Percentiles rank a stretch among this genome's conserved stretches.
phyloP scores from a whole-genome alignment of 2,113 vertebrate species.

The Stomatorhinus ivindoensis region DNA sequence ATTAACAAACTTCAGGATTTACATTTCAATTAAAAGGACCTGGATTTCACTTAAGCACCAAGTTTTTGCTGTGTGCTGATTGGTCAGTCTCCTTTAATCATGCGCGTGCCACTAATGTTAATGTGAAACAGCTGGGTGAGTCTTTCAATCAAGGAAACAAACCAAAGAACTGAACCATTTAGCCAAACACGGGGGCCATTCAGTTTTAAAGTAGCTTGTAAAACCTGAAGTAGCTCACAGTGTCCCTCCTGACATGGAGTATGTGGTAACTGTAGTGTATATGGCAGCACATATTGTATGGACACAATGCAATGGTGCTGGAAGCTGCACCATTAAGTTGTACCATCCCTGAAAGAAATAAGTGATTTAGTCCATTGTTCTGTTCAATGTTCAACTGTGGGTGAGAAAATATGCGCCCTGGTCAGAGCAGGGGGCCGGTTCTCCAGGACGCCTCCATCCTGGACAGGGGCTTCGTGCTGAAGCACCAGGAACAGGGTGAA shows the following conservation, averaged over 20 bases:
- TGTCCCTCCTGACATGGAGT: background rate
- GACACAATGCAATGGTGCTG: background rate
- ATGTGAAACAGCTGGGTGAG: background rate
- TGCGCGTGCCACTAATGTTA: background rate
- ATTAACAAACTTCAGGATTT: too few species aligned
- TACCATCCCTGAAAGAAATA: background rate
- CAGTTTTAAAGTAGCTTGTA: background rate
- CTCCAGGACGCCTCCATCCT: background rate
- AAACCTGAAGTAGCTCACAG: background rate
- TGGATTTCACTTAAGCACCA: background rate
- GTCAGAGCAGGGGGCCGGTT: too few species aligned
- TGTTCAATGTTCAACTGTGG: background rate
- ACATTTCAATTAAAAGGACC: background rate
- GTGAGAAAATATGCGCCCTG: background rate
- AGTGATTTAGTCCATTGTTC: background rate
- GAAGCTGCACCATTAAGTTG: background rate
- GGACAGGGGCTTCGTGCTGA: background rate
- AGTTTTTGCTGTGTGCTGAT: background rate
- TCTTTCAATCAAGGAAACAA: background rate
- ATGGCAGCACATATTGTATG: background rate
- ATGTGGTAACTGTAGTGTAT: background rate
- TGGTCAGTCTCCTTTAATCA: background rate
- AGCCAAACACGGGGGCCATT: background rate
- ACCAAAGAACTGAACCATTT: background rate
- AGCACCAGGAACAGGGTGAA: background rate